These are phyloP conservation scores for Agrotis clavis DNA, from an alignment of 2,888 invertebrate genomes.

Conservation along the genomic window DNA sequence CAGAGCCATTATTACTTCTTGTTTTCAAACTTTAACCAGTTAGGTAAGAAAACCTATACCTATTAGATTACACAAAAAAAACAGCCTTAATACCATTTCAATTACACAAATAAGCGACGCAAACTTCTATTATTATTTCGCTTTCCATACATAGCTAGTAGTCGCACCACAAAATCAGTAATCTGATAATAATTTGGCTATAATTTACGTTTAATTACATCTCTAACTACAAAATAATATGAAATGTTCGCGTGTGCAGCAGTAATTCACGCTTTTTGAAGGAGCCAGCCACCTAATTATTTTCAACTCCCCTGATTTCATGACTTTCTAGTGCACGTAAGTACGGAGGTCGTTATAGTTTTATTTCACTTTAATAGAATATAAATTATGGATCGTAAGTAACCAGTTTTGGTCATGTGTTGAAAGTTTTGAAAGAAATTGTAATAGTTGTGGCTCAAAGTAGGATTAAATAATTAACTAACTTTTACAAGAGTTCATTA, in stretches of 20 bases:
- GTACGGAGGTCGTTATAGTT: conserved; percentile 55
- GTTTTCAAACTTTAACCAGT: too few relatives aligned
- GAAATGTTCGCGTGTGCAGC: conserved; percentile 83
- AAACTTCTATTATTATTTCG: conserved; percentile 38
- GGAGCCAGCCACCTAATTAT: conserved; percentile 80
- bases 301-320: conserved; percentile 81
- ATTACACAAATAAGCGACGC: conserved; percentile 40
- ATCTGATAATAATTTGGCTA: conserved; percentile 78
- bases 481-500: background rate
- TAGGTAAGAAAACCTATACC: too few relatives aligned
- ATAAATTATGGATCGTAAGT: conserved; percentile 46
- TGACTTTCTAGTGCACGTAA: conserved; percentile 75
- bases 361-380: conserved; percentile 66
- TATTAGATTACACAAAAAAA: background rate
- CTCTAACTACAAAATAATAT: conserved; percentile 88
- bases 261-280: conserved; percentile 82
- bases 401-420: conserved; percentile 22
- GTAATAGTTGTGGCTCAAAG: background rate
- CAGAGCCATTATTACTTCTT: too few relatives aligned
- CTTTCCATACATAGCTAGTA: conserved; percentile 18
- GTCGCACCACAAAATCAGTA: conserved; percentile 66
- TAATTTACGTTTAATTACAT: conserved; percentile 84
- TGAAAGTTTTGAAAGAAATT: background rate
- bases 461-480: background rate
- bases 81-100: conserved; percentile 22